A percentile compares a stretch with the other conserved stretches of the same genome.
Evolutionary conservation across 2,113 vertebrate species (phyloP).

Genomic region (Edolisoma coerulescens): DNA sequence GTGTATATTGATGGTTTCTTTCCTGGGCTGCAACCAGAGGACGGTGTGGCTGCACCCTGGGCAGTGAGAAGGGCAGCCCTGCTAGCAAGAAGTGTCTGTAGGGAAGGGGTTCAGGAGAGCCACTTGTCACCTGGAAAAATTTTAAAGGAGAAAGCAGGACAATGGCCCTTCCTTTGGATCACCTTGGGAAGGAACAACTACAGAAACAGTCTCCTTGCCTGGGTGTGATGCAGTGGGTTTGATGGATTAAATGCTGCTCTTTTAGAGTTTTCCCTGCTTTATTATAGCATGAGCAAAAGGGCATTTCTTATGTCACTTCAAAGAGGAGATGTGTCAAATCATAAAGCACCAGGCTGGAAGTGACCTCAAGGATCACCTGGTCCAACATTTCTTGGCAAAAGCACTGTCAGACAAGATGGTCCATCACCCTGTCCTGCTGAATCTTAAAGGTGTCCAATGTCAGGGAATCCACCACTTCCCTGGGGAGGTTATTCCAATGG

Average conservation of each 20-base stretch:
- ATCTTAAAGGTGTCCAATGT: neutral
- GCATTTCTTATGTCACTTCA: neutral
- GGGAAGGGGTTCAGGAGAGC: neutral
- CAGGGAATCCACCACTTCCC: neutral
- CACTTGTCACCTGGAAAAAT: neutral
- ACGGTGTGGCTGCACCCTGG: accelerated
- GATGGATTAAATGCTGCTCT: neutral
- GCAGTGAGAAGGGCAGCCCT: neutral
- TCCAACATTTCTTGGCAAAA: neutral
- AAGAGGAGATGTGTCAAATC: neutral
- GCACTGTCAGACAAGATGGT: neutral
- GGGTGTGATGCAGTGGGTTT: neutral
- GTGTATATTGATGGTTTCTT: neutral
- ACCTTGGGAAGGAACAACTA: neutral
- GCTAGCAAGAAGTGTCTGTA: neutral
- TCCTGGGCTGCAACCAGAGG: neutral
- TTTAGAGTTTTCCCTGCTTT: neutral
- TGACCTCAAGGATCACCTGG: neutral
- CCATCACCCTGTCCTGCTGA: neutral
- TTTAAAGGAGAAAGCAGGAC: neutral
- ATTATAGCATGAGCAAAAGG: neutral
- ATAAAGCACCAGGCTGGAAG: neutral
- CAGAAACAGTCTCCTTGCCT: neutral
- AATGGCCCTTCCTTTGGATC: neutral
- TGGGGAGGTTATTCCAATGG: neutral